These are phyloP conservation scores for Pomacea maculata DNA, from an alignment of 1,140 invertebrate species.

Conservation along the genomic window DNA sequence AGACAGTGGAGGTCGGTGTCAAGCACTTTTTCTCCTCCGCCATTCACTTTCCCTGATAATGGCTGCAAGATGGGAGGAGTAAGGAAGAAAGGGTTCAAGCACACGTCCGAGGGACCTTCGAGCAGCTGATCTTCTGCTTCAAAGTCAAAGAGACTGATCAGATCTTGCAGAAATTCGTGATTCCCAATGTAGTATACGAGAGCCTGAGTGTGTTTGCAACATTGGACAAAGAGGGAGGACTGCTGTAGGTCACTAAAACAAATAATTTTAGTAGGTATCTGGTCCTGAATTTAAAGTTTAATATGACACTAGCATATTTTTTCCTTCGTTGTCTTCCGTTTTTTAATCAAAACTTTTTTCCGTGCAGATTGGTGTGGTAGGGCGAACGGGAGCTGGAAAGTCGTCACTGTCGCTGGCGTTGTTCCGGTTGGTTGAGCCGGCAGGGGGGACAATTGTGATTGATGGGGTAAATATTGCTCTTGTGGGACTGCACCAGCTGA, in stretches of 20 bases:
- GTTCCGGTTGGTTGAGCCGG: constrained; percentile 26
- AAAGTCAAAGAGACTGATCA: background rate
- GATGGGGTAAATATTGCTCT: constrained; percentile 25
- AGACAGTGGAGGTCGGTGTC: constrained; percentile 47
- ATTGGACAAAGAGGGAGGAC: no score
- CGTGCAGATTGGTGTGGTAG: constrained; percentile 23
- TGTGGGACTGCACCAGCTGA: constrained; percentile 23
- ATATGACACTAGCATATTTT: no score
- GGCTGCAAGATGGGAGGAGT: background rate
- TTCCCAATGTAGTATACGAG: no score
- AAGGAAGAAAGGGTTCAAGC: background rate
- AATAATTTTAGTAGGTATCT: no score
- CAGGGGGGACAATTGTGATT: constrained; percentile 15
- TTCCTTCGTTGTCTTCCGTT: background rate
- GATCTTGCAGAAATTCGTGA: background rate
- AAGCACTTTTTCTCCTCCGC: no score
- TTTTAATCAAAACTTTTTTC: background rate
- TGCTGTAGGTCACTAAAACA: no score
- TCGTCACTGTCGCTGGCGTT: constrained; percentile 21
- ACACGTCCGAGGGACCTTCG: background rate
- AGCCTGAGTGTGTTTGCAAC: no score
- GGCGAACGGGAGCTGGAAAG: constrained; percentile 29
- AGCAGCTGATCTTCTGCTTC: background rate
- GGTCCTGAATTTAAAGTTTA: background rate
- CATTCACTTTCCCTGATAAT: background rate